Conservation (phyloP, 2,797 vertebrate genomes). For the Pipistrellus pygmaeus region DNA sequence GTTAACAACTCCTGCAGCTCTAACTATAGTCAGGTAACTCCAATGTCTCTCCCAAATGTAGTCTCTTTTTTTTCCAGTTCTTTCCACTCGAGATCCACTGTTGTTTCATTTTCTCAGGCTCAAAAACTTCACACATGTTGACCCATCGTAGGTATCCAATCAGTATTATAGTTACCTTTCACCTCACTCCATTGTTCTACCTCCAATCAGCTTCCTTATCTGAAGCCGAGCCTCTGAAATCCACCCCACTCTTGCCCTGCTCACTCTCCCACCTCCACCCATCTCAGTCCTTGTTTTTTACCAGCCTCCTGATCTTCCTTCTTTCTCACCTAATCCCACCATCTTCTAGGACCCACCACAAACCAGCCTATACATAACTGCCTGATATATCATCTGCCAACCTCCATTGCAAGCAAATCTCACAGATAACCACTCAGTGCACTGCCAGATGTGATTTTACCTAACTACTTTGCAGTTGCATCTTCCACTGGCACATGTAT, state of each 20-base stretch:
- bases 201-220: not conserved
- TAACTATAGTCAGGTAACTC: not conserved
- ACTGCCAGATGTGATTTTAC: not conserved
- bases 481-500: not conserved
- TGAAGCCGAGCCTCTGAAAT: not conserved
- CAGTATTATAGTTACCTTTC: not conserved
- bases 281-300: not conserved
- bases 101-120: conserved; percentile 15
- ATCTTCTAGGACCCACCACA: not conserved
- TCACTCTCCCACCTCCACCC: not conserved
- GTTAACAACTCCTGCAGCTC: not conserved
- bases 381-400: too few relatives aligned
- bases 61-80: not conserved
- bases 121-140: not conserved
- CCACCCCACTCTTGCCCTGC: not conserved
- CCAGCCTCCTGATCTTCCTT: not conserved
- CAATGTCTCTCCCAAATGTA: not conserved
- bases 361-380: not conserved
- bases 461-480: not conserved
- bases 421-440: not conserved
- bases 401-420: not conserved
- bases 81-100: not conserved
- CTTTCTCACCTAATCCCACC: not conserved
- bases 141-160: not conserved
- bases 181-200: not conserved